phyloP scores from a whole-genome alignment of 2,113 vertebrate genomes.

The Peromyscus polionotus region DNA sequence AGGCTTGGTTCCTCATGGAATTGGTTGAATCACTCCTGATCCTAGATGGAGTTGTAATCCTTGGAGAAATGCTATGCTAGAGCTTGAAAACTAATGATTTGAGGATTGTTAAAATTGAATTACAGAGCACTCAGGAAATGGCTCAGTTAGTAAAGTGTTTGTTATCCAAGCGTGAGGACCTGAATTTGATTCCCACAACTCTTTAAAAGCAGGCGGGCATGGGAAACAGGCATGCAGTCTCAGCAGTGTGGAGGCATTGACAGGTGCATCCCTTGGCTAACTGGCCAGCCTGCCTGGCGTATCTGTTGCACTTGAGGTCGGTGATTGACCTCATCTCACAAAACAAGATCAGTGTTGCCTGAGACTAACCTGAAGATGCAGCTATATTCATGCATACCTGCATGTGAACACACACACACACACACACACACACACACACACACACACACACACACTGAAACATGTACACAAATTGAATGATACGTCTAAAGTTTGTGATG shows the following conservation, averaged over 20 bases:
- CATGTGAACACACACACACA: neutral
- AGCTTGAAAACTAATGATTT: conserved; percentile 9
- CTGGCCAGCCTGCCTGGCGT: too few species aligned
- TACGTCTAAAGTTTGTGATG: neutral
- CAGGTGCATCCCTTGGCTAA: neutral
- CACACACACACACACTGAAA: neutral
- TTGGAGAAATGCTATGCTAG: neutral
- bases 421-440: neutral
- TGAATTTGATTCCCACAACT: neutral
- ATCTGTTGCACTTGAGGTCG: neutral
- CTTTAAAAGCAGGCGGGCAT: neutral
- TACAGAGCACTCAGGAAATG: neutral
- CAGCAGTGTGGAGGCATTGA: neutral
- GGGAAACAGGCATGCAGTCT: neutral
- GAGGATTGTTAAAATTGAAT: neutral
- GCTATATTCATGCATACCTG: too few species aligned
- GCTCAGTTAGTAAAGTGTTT: neutral
- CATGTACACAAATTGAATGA: neutral
- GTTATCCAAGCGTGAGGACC: neutral
- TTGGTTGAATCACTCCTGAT: neutral
- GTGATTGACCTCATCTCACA: neutral
- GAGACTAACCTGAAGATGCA: neutral
- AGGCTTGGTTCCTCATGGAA: neutral
- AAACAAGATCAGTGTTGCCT: neutral
- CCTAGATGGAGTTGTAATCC: neutral